Evolutionary conservation across 2,797 vertebrate species (phyloP).

Genomic region (Margarornis squamiger): DNA sequence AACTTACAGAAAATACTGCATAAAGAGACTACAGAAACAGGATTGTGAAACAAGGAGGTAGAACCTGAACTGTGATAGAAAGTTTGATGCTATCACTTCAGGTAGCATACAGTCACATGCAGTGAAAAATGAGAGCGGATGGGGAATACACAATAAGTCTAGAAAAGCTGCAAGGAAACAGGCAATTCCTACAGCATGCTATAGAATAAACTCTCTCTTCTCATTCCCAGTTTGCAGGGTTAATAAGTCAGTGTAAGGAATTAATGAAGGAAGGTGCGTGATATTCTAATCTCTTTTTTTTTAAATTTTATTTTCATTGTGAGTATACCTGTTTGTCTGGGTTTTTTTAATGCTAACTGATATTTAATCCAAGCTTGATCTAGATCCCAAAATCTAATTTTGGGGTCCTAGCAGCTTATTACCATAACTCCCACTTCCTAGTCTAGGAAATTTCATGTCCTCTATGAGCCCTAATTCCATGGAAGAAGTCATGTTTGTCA

Average conservation of each 20-base stretch:
- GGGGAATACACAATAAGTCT: background rate
- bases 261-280: background rate
- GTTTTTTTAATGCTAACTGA: background rate
- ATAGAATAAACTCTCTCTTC: background rate
- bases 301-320: background rate
- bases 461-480: background rate
- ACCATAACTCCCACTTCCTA: background rate
- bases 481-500: background rate
- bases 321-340: background rate
- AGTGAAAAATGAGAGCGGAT: background rate
- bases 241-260: background rate
- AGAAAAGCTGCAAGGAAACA: background rate
- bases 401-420: background rate
- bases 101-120: background rate
- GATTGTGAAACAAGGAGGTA: background rate
- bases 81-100: background rate
- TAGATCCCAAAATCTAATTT: background rate
- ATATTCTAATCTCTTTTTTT: background rate
- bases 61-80: background rate
- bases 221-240: background rate
- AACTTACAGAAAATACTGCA: background rate
- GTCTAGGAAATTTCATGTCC: background rate
- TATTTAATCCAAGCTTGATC: background rate
- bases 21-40: background rate
- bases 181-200: accelerated